Evolutionary conservation across 1,140 invertebrate species (phyloP), one percentile per base, ranked within the genome.

Genomic region (Drosophila cardini): DNA sequence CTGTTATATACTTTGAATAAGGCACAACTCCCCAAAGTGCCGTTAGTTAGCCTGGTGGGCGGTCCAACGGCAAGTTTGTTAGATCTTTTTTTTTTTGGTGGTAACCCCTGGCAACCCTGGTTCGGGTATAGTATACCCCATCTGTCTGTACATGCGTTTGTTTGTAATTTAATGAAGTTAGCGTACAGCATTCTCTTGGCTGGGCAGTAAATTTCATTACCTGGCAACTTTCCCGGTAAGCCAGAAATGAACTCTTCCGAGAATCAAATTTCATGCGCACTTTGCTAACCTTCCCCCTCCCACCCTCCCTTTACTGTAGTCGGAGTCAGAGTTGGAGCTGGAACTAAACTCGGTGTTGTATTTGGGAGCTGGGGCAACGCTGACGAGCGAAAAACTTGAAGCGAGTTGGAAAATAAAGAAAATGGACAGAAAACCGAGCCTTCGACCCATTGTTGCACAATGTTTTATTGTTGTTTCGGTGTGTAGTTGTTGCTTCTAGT

Each of bases 241-340:
- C 82, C 65, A 78, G 75, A 86, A 87, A 86, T 85, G 70, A 79
- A 86, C 79, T 87, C 76, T 87, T 89, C 80, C 80, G 71, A 87
- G 84, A 87, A 87, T 87, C 84, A 89, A 80, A 87, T 87, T 89
- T 87, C 84, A 89, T 89, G 80, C 64, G 77, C 72, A 64, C 64
- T 86, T 76, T 80, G 81, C 30, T 80, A 77, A 80, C 74, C 61
- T 48, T 57, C 55, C 21, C 21, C 21, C 21, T 26, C 21, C 21
- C 21, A 4, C 21, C 21, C 21, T 26, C 21, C 21, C 4, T 26
- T 26, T 26, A 55, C 48, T 46, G 46, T 16, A 57, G 40, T 16
- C 18, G 15, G 43, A 58, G 16, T 1, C 18, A 21, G 42, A 60
- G 65, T 55, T 55, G 57, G 52, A 38, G 16, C 43, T 65, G 26